phyloP scores from a whole-genome alignment of 2,113 vertebrate genomes.

The Thinocorus orbignyianus region DNA sequence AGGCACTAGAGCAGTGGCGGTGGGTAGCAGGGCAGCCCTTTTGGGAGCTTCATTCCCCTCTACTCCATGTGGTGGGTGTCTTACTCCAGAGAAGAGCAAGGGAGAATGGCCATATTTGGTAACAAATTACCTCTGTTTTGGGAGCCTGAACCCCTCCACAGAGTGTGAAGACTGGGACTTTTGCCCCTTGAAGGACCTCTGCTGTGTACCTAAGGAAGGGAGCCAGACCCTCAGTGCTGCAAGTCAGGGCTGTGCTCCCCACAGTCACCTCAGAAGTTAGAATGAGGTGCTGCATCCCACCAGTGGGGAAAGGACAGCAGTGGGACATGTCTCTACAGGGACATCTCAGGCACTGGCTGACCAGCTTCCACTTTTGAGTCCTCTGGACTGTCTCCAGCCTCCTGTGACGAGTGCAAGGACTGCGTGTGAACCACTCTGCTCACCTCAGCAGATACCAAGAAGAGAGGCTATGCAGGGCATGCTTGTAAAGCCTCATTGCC shows the following conservation, averaged over 20 bases:
- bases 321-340: not conserved
- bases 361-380: not conserved
- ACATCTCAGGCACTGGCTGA: not conserved
- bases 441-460: not conserved
- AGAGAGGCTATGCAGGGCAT: not conserved
- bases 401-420: not conserved
- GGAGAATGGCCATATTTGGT: not conserved
- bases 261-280: not conserved
- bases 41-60: not conserved
- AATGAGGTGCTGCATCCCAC: fast-evolving
- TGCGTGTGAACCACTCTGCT: not conserved
- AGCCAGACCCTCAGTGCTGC: not conserved
- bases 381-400: not conserved
- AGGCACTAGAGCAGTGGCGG: not conserved
- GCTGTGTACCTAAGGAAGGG: not conserved
- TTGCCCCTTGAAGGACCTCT: not conserved
- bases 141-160: not conserved
- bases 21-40: not conserved
- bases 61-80: not conserved
- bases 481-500: not conserved
- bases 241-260: not conserved
- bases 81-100: not conserved
- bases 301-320: not conserved
- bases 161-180: not conserved
- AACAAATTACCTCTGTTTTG: not conserved